Evolutionary conservation across 1,140 invertebrate genomes (phyloP).

Genomic region (Atta cephalotes): DNA sequence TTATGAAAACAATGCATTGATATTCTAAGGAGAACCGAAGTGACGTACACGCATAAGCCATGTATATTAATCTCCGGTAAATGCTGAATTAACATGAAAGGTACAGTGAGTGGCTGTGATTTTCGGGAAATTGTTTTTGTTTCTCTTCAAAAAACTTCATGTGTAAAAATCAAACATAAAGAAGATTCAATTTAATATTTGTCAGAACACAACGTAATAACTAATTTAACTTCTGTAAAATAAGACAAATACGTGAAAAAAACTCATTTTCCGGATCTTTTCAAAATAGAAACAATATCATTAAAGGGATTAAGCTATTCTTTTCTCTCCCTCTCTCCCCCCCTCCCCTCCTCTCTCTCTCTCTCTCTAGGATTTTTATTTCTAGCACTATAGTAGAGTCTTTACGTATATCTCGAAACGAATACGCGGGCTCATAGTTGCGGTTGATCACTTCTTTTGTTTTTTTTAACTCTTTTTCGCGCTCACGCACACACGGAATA

Average conservation of each 20-base stretch:
- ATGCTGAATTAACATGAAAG: background rate
- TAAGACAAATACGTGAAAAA: background rate
- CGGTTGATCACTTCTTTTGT: conserved; percentile 2
- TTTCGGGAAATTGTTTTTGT: background rate
- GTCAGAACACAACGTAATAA: background rate
- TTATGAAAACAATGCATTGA: background rate
- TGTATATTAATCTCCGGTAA: background rate
- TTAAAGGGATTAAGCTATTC: background rate
- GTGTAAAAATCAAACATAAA: background rate
- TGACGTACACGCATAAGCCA: background rate
- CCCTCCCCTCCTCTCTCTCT: too few relatives aligned
- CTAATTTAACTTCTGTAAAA: background rate
- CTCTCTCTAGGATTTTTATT: background rate
- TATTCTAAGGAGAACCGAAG: background rate
- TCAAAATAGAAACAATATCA: background rate
- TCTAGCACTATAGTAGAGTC: background rate
- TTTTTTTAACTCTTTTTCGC: conserved; percentile 31
- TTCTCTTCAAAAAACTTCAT: background rate
- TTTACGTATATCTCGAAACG: background rate
- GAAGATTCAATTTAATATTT: background rate
- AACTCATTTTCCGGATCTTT: background rate
- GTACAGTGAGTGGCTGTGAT: background rate
- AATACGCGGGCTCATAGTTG: background rate
- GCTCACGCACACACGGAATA: conserved; percentile 14
- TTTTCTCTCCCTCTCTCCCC: too few relatives aligned